Evolutionary conservation across 2,888 invertebrate species (phyloP), one percentile per base, ranked within the genome.

Genomic region (Xylocampa areola): DNA sequence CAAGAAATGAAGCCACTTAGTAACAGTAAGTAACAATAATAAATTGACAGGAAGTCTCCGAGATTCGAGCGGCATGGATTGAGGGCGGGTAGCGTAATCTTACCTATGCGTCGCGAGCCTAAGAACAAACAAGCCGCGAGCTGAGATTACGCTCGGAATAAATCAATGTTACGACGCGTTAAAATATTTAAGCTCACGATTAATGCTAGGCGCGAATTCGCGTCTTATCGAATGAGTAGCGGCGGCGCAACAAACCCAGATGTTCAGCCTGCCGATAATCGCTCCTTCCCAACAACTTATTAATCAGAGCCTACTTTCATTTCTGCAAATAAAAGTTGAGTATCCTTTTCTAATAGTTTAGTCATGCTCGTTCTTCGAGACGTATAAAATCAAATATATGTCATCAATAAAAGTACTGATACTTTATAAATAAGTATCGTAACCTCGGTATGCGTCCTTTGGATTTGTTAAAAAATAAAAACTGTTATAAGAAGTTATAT

Each of bases 111-210:
- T 91, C 90, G 90, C 82, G 82, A 92, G 91, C 88, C 90, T 84
- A 84, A 87, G 89, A 89, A 92, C 92, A 93, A 94, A 94, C 93
- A 94, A 90, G 88, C 91, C 90, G 85, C 89, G 88, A 87, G 89
- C 86, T 84, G 85, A 91, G 93, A 93, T 93, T 93, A 92, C 87
- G 87, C 84, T 86, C 74, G 81, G 89, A 91, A 94, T 93, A 94
- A 94, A 94, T 94, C 93, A 93, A 92, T 93, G 92, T 91, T 92
- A 90, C 91, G 89, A 90, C 90, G 92, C 90, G 92, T 93, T 93
- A 92, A 92, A 94, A 93, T 92, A 92, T 94, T 92, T 91, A 93
- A 93, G 91, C 90, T 88, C 85, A 88, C 91, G 92, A 92, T 92
- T 92, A 93, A 92, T 92, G 91, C 86, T 78, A 82, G 83, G 81